Base-by-base conservation (phyloP, 2,113 vertebrate species). In the Columbina picui region DNA sequence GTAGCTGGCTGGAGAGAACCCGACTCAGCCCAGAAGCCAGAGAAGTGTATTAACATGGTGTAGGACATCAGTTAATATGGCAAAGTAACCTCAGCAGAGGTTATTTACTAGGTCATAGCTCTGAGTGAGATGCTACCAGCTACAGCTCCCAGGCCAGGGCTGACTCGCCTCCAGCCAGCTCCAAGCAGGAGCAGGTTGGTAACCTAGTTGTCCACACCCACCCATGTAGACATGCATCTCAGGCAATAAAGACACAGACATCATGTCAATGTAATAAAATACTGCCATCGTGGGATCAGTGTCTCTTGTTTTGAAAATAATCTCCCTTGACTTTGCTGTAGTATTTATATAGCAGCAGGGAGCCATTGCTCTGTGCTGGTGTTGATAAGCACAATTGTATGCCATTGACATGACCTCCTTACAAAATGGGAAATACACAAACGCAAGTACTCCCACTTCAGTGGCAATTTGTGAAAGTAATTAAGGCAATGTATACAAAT, bases 141-240 rank as follows among this genome's bases (percentile, higher is more conserved):
- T 77, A 30, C 27, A 89, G 15, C 14, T 80, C 70, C 34, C 52
- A 81, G 16, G 29, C 16, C 60, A 25, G 36, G 55, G 6, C 32
- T n/a, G 20, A 22, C 17, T 70, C 4, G 0, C 34, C 41, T 19
- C 29, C 52, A 78, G 23, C 5, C 14, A 25, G 19, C 25, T 67
- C 68, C 0, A 0, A 63, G 69, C n/a, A 84, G 19, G 10, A 22
- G 13, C 9, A 6, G 19, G 21, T 19, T 59, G 65, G 25, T 45
- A 0, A 0, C 19, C 45, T 2, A 0, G 7, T 13, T 65, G 27
- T 39, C 77, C 9, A 1, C 47, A 64, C 6, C 27, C 12, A 32
- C 30, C 52, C 21, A 9, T 17, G 8, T 20, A 38, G 22, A 49
- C 12, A 17, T 30, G 6, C 14, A 21, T 5, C 26, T 18, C 55